A percentile compares a stretch with the other conserved stretches of the same genome.
These are phyloP conservation scores for Hyaena hyaena DNA, from an alignment of 2,113 vertebrate genomes.

Conservation along the genomic window DNA sequence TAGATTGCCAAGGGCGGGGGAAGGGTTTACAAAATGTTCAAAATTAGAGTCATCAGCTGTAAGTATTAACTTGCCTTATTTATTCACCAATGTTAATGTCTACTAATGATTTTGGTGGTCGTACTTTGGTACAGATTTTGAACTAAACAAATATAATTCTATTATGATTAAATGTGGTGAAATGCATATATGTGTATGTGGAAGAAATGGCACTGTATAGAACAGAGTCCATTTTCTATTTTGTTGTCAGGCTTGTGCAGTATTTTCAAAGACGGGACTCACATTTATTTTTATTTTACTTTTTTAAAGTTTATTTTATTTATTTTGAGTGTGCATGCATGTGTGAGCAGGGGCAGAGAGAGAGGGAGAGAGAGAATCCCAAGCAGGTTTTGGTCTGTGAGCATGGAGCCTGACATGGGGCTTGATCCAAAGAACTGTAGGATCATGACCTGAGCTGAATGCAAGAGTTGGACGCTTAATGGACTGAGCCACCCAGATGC, in stretches of 20 bases:
- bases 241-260: not conserved
- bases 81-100: not conserved
- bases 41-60: not conserved
- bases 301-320: too few relatives aligned
- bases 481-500: too few relatives aligned
- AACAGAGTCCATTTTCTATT: not conserved
- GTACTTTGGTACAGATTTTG: not conserved
- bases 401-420: too few relatives aligned
- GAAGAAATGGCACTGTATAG: not conserved
- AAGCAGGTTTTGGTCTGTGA: too few relatives aligned
- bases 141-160: not conserved
- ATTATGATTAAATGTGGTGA: not conserved
- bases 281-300: not conserved
- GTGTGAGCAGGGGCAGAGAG: too few relatives aligned
- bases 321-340: too few relatives aligned
- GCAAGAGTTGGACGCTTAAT: too few relatives aligned
- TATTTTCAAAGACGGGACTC: not conserved
- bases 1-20: not conserved
- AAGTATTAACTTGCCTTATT: not conserved
- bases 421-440: too few relatives aligned
- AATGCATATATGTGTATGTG: not conserved
- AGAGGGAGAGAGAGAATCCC: too few relatives aligned
- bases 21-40: slow-evolving; percentile 7
- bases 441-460: too few relatives aligned
- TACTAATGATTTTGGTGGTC: not conserved